Conservation (phyloP, 2,113 vertebrate species). For the Pithys albifrons region DNA sequence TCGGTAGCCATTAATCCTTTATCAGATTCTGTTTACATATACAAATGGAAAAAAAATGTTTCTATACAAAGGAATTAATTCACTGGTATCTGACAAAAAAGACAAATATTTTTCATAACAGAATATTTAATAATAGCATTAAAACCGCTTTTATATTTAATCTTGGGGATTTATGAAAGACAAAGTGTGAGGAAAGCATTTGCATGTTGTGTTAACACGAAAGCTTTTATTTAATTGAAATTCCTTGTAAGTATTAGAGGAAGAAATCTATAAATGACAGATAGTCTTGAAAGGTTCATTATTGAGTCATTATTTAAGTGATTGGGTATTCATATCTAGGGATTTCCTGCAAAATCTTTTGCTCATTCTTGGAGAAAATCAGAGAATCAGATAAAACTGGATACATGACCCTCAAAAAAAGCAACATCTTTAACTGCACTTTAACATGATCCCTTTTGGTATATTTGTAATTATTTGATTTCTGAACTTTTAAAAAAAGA, state of each 20-base stretch:
- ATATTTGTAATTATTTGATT: background rate
- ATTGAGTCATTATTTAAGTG: background rate
- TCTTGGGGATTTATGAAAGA: background rate
- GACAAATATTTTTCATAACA: background rate
- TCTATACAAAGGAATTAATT: slow-evolving; percentile 21
- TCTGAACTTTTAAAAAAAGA: background rate
- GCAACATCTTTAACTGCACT: background rate
- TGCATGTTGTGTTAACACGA: background rate
- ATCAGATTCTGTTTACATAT: background rate
- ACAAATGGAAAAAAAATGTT: background rate
- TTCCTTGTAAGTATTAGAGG: background rate
- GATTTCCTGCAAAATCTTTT: background rate
- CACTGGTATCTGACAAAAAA: background rate
- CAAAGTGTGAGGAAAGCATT: background rate
- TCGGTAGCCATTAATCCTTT: background rate
- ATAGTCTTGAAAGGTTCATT: background rate
- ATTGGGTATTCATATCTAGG: background rate
- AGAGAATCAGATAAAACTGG: background rate
- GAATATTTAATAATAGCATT: background rate
- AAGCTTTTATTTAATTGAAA: background rate
- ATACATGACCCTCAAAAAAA: background rate
- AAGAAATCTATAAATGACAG: background rate
- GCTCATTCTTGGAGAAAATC: background rate
- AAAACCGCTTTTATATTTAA: background rate
- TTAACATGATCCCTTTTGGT: background rate